phyloP scores from a whole-genome alignment of 2,888 invertebrate species.

The Taenaris catops region DNA sequence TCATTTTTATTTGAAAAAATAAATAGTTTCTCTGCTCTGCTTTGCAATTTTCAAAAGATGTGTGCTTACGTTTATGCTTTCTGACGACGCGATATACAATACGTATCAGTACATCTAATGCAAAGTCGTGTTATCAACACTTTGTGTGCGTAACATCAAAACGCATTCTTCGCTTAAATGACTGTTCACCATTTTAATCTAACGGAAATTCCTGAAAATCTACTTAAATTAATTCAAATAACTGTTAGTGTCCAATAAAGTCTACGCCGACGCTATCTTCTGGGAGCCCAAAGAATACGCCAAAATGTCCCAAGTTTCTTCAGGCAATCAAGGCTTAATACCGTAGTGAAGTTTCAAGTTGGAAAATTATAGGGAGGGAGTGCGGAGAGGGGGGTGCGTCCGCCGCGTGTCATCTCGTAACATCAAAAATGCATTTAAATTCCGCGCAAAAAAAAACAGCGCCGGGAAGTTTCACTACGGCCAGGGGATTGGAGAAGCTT shows the following conservation, averaged over 20 bases:
- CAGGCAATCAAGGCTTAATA: slow-evolving; percentile 80
- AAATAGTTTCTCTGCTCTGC: no score
- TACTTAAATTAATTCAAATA: slow-evolving; percentile 62
- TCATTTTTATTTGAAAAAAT: no score
- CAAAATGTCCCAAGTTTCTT: slow-evolving; percentile 79
- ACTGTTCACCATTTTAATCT: no score
- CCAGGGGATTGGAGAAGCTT: slow-evolving; percentile 63
- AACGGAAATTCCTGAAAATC: no score
- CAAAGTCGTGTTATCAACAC: no score
- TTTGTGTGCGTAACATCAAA: no score
- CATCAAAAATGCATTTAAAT: slow-evolving; percentile 82
- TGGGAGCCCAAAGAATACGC: slow-evolving; percentile 76
- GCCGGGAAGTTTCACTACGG: slow-evolving; percentile 71
- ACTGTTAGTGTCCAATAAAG: slow-evolving; percentile 69
- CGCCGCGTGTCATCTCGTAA: slow-evolving; percentile 80
- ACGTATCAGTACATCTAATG: no score
- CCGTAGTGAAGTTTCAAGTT: slow-evolving; percentile 78
- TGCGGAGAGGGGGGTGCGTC: slow-evolving; percentile 57
- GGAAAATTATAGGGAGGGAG: slow-evolving; percentile 73
- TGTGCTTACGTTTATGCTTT: no score
- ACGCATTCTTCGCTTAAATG: no score
- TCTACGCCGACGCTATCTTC: slow-evolving; percentile 69
- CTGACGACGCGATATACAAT: no score
- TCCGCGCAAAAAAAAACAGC: slow-evolving; percentile 79
- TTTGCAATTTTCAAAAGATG: no score